These are phyloP conservation scores for Erythrocercus mccallii DNA, from an alignment of 2,113 vertebrate species.

Conservation along the genomic window DNA sequence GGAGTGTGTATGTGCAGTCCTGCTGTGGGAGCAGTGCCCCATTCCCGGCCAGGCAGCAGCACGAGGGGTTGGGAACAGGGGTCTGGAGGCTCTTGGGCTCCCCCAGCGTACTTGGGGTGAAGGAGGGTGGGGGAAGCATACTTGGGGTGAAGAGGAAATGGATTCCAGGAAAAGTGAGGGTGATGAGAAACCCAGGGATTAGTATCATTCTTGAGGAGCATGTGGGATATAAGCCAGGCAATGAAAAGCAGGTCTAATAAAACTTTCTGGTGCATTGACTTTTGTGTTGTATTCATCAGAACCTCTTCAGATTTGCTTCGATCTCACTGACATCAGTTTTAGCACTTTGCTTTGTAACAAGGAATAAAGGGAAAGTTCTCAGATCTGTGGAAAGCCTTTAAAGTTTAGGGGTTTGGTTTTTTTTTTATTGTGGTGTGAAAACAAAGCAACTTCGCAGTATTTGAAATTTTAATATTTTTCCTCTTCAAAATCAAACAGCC, in stretches of 20 bases:
- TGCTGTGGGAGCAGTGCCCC: neutral
- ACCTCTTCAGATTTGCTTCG: neutral
- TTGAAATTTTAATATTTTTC: neutral
- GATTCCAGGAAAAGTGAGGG: slow-evolving; percentile 38
- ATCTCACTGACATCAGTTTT: neutral
- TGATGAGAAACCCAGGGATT: slow-evolving; percentile 68
- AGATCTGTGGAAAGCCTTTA: neutral
- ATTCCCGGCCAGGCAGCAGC: neutral
- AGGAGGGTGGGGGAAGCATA: too few species aligned
- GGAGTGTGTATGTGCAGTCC: neutral
- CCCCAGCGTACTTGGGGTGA: slow-evolving; percentile 52
- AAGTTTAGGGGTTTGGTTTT: neutral
- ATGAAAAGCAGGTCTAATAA: slow-evolving; percentile 75
- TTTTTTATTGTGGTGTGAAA: neutral
- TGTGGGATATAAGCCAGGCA: slow-evolving; percentile 68
- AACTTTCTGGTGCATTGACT: neutral
- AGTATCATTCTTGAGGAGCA: slow-evolving; percentile 54
- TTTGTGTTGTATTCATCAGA: neutral
- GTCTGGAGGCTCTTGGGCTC: slow-evolving; percentile 38
- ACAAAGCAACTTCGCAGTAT: neutral
- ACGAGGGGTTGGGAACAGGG: neutral
- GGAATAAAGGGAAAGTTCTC: neutral
- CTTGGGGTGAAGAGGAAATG: slow-evolving; percentile 82
- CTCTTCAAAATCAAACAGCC: neutral
- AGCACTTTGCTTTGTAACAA: neutral